Evolutionary conservation across 2,113 vertebrate genomes (phyloP).

Genomic region (Semicossyphus pulcher): DNA sequence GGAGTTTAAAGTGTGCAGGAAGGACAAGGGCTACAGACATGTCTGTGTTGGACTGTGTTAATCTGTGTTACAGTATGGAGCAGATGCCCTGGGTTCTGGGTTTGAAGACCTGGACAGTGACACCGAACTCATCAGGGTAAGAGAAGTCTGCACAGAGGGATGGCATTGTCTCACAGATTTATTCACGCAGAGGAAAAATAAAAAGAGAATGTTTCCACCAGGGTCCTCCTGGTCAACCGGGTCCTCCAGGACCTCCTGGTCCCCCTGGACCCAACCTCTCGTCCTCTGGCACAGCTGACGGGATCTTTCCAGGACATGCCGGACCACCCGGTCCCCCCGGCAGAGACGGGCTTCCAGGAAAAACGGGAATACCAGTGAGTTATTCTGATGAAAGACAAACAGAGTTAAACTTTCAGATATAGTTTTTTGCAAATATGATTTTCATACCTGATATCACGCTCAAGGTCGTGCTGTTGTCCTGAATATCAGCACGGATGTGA

Average conservation of each 20-base stretch:
- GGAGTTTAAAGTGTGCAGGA: no score
- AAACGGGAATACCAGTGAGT: conserved; percentile 86
- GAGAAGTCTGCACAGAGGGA: background rate
- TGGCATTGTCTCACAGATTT: background rate
- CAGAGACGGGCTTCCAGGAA: conserved; percentile 82
- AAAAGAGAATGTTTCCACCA: conserved; percentile 39
- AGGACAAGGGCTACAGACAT: background rate
- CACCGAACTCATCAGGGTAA: conserved; percentile 71
- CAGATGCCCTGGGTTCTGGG: conserved; percentile 84
- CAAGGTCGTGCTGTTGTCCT: no score
- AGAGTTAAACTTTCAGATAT: no score
- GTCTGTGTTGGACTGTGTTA: background rate
- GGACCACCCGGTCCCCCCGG: conserved; percentile 84
- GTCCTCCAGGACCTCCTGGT: conserved; percentile 88
- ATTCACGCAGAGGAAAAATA: background rate
- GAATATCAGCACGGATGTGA: no score
- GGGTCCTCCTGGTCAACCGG: conserved; percentile 89
- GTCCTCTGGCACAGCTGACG: conserved; percentile 44
- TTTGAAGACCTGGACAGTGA: conserved; percentile 79
- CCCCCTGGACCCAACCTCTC: conserved; percentile 59
- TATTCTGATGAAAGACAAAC: background rate
- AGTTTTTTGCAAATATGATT: background rate
- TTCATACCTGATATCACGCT: no score
- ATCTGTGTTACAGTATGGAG: conserved; percentile 77
- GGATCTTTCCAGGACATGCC: conserved; percentile 25